Percentiles rank a stretch among this genome's conserved stretches.
phyloP scores from a whole-genome alignment of 2,113 vertebrate species.

The Peucedramus taeniatus region DNA sequence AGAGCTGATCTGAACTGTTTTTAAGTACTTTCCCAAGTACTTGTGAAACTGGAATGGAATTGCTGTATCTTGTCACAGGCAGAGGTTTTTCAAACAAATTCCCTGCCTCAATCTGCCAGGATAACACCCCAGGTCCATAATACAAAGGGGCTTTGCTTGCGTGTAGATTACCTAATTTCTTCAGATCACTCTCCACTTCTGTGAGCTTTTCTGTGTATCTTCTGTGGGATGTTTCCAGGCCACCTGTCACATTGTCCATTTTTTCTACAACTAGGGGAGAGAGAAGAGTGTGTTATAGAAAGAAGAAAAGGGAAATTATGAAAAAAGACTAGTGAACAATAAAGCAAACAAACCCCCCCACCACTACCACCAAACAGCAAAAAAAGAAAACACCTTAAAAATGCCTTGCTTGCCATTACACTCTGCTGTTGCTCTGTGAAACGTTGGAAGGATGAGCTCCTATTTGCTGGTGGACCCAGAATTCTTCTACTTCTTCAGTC shows the following conservation, averaged over 20 bases:
- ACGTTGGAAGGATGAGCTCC: background rate
- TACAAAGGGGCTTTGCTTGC: background rate
- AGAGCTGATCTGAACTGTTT: background rate
- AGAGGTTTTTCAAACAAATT: background rate
- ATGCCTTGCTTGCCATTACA: background rate
- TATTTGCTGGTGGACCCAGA: background rate
- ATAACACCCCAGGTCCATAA: background rate
- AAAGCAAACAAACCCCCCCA: background rate
- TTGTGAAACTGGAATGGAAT: background rate
- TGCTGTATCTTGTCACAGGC: background rate
- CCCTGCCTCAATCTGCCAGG: background rate
- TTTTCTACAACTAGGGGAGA: conserved; percentile 88
- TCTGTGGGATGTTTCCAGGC: conserved; percentile 80
- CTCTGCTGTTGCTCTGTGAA: background rate
- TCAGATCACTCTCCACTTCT: conserved; percentile 86
- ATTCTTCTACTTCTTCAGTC: background rate
- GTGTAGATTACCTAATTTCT: conserved; percentile 85
- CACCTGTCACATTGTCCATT: conserved; percentile 91
- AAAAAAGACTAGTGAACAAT: background rate
- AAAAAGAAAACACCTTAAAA: background rate
- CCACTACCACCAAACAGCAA: background rate
- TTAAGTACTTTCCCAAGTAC: background rate
- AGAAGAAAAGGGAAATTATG: background rate
- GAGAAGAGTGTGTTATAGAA: conserved; percentile 36
- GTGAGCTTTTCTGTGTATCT: conserved; percentile 88